Evolutionary conservation across 2,113 vertebrate genomes (phyloP).

Genomic region (Sitta europaea): DNA sequence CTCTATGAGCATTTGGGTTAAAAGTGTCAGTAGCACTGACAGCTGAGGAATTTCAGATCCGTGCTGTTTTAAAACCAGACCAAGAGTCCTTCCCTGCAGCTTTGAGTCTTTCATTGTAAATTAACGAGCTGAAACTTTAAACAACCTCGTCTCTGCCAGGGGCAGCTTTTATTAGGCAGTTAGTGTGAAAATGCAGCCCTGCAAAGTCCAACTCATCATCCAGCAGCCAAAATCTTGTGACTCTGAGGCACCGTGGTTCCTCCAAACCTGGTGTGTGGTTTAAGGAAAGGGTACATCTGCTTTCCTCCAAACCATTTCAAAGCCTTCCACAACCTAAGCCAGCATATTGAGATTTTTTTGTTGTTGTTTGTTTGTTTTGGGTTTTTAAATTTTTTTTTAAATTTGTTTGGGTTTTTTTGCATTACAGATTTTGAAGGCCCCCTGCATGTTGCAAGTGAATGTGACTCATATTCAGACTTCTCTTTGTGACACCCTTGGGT

Average conservation of each 20-base stretch:
- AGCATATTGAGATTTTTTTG: not conserved
- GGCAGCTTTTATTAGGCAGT: not conserved
- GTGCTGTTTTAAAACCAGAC: not conserved
- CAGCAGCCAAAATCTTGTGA: rapidly evolving
- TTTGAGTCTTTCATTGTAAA: not conserved
- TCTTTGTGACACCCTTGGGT: not conserved
- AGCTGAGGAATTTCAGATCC: not conserved
- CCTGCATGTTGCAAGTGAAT: not conserved
- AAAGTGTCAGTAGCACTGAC: not conserved
- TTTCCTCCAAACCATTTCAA: not conserved
- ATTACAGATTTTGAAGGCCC: not conserved
- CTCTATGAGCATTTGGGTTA: not conserved
- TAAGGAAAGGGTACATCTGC: not conserved
- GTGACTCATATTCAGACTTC: not conserved
- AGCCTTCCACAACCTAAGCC: not conserved
- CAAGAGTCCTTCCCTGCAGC: not conserved
- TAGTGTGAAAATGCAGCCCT: not conserved
- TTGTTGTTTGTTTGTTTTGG: not conserved
- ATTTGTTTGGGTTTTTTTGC: not conserved
- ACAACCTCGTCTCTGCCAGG: not conserved
- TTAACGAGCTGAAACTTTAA: not conserved
- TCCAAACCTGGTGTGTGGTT: not conserved
- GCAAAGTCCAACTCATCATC: not conserved
- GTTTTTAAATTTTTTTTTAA: rapidly evolving
- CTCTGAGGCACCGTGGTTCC: not conserved